Base-by-base conservation (phyloP, 2,888 invertebrate species). In the Pterostichus niger region DNA sequence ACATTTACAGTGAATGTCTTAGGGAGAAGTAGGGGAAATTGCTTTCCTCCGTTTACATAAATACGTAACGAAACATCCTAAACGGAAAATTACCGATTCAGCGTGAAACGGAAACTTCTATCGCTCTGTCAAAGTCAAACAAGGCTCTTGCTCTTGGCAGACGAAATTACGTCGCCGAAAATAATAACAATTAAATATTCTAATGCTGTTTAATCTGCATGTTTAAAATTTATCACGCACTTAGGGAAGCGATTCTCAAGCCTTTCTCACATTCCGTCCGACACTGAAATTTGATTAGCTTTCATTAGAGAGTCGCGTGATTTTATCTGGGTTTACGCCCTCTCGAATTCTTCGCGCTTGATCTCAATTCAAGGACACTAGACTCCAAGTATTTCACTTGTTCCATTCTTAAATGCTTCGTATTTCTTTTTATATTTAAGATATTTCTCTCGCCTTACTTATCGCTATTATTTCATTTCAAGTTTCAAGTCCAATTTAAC, bases 161-260 rank as follows among this genome's bases (percentile, higher is more conserved):
- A 17, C 17, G 24, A 24, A 64, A 71, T 44, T 71, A 10, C 31
- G 52, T 11, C 17, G 52, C 75, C n/a, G 44, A 75, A 75, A 75
- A 75, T 75, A 75, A 75, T 75, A 75, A 75, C 75, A 75, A 75
- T 75, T 52, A 71, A 71, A 71, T 71, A 71, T 71, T 71, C 46
- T 71, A 71, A 71, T 71, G 75, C 17, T 17, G 68, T 78, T 78
- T 61, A 33, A 78, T 78, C 44, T 78, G 78, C 56, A 78, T 78
- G 59, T 61, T 78, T 78, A 59, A 78, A 78, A 78, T 78, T 56
- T 61, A 78, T 78, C 56, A 78, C 59, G 56, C 61, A 56, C 40
- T 56, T 78, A 59, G 56, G 40, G 76, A 52, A 78, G 33, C 44
- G 61, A 59, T 56, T 61, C 56, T 59, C 61, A 46, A 59, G 59